Percentiles rank a stretch among this genome's conserved stretches.
Conservation (phyloP, 2,888 invertebrate genomes). For the Eubasilissa splendida region DNA sequence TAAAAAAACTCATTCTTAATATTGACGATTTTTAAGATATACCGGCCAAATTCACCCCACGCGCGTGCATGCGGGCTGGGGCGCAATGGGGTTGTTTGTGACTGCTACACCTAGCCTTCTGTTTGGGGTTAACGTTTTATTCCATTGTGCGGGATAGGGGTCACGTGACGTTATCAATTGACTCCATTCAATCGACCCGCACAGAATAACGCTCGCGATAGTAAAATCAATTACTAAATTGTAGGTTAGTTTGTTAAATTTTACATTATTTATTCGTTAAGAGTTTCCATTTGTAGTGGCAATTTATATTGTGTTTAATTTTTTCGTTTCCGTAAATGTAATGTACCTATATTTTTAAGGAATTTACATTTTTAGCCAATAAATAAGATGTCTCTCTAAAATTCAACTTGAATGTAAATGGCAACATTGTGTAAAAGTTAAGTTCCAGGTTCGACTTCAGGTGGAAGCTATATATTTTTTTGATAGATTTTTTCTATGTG, state of each 20-base stretch:
- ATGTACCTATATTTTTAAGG: too few relatives aligned
- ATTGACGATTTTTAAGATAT: too few relatives aligned
- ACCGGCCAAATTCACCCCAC: background rate
- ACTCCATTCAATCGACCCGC: slow-evolving; percentile 13
- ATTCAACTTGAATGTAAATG: too few relatives aligned
- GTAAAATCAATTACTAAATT: slow-evolving; percentile 35
- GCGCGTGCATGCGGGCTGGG: slow-evolving; percentile 19
- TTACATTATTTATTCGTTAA: background rate
- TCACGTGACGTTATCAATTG: slow-evolving; percentile 24
- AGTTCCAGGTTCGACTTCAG: too few relatives aligned
- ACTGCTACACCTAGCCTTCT: background rate
- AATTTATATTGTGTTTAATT: background rate
- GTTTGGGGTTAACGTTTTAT: slow-evolving; percentile 3
- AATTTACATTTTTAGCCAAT: too few relatives aligned
- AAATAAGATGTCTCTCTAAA: too few relatives aligned
- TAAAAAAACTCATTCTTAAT: too few relatives aligned
- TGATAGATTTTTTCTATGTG: too few relatives aligned
- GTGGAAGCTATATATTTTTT: too few relatives aligned
- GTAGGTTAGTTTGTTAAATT: slow-evolving; percentile 5
- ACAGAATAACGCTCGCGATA: background rate
- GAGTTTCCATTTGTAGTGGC: slow-evolving; percentile 14
- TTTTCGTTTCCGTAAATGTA: too few relatives aligned
- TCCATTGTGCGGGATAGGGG: slow-evolving; percentile 3
- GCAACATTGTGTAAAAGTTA: too few relatives aligned
- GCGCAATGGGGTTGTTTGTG: slow-evolving; percentile 9